Base-by-base conservation (phyloP, 2,888 invertebrate genomes). In the Sinopyrophorus schimmeli region DNA sequence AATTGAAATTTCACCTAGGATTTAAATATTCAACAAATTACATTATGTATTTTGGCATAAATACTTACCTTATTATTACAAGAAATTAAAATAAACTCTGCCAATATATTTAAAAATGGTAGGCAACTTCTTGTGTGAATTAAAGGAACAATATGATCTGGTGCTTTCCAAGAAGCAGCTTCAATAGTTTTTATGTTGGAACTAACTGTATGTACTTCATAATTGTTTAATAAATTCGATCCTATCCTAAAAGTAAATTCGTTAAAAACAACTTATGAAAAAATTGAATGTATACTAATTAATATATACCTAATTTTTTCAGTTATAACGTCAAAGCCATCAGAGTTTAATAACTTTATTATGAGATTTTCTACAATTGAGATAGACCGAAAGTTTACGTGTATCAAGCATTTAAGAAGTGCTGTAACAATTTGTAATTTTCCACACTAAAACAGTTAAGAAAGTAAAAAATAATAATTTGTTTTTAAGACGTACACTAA, bases 221-320 rank as follows among this genome's bases (percentile, higher is more conserved):
- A 69, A 30, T 70, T 67, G 34, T 75, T 74, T 52, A 79, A 61
- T 42, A 79, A 67, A 70, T 79, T 77, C 12, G 79, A 79, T 4
- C 71, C 69, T 7, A 63, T 67, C 39, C 76, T 77, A 54, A 44
- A 71, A 67, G 23, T 6, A 3, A 2, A 28, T 24, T 28, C n/a
- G 17, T 21, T n/a, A n/a, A n/a, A n/a, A n/a, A n/a, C n/a, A n/a
- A n/a, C n/a, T n/a, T n/a, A n/a, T n/a, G n/a, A n/a, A n/a, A n/a
- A n/a, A n/a, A n/a, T n/a, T n/a, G n/a, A n/a, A n/a, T n/a, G n/a
- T n/a, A n/a, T 21, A 3, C 4, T 2, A 15, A 10, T 2, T 11
- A 32, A n/a, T n/a, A n/a, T 18, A 62, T 63, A 71, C 72, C 51
- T 59, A 17, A 73, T 66, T 52, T 78, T 72, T 30, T 68, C 70